Evolutionary conservation across 2,113 vertebrate species (phyloP), one percentile per base, ranked within the genome.

Genomic region (Nycticebus coucang): DNA sequence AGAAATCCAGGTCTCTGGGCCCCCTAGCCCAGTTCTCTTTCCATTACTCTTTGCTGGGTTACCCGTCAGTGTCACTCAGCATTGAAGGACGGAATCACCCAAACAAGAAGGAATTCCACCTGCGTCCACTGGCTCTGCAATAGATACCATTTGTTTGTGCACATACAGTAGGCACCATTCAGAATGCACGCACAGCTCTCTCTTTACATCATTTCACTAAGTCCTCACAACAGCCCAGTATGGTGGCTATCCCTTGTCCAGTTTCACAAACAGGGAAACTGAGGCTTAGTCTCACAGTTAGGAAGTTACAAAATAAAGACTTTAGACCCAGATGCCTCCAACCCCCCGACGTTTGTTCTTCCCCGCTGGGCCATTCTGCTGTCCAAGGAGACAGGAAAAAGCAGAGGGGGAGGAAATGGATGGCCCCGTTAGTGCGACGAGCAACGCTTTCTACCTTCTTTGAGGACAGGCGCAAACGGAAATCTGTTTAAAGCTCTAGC

Each of bases 371-470:
- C 75, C 30, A 15, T 2, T 33, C 78, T 15, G 21, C 55, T 0
- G 0, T 64, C 78, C 59, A 17, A 83, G 41, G 69, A 95, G 95
- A 72, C 91, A 96, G 83, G 80, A 83, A 83, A 69, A 74, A 28
- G 85, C 82, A 33, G 78, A 87, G 57, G 53, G 55, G 53, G 35
- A 91, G 91, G 95, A 66, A 81, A 90, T 64, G 94, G 91, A 68
- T 35, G 17, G 93, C 74, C 85, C 72, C 0, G 6, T 74, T 79
- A 53, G 64, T 77, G 4, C 17, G 64, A 89, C 86, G 87, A 98
- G 95, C 97, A 92, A 82, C 37, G 59, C 87, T 87, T 87, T 95
- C 82, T 93, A 85, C 97, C 97, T 96, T 95, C 75, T 94, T 94
- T n/a, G 50, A 97, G 93, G 87, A 93, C 7, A 1, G 74, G 68